Conservation (phyloP, 2,113 vertebrate genomes). For the Alligator sinensis region DNA sequence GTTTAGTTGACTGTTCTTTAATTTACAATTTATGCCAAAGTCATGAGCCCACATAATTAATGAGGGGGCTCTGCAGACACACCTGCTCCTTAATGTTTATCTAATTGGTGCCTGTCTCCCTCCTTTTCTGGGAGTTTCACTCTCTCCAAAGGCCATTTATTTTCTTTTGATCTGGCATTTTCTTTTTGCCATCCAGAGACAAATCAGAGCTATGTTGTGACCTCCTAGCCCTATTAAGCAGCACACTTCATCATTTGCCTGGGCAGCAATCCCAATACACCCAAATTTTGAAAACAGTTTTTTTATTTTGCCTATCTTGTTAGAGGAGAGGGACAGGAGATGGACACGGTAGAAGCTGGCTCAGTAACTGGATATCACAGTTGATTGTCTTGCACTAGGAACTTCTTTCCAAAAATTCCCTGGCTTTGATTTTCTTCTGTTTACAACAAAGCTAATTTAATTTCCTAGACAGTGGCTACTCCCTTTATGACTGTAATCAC, state of each 20-base stretch:
- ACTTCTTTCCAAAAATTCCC: background rate
- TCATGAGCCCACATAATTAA: constrained; percentile 49
- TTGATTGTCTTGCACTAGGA: background rate
- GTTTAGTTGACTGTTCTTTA: background rate
- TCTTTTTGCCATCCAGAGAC: background rate
- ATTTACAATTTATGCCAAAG: constrained; percentile 3
- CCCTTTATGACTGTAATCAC: constrained; percentile 53
- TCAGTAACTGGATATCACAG: background rate
- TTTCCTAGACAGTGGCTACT: constrained; percentile 44
- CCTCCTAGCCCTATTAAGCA: background rate
- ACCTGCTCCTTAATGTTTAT: constrained; percentile 62
- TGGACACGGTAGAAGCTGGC: background rate
- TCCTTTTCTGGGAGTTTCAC: background rate
- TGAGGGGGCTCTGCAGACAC: constrained; percentile 52
- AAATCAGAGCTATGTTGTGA: background rate
- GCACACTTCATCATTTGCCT: background rate
- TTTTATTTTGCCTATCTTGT: background rate
- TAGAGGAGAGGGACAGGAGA: background rate
- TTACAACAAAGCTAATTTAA: constrained; percentile 45
- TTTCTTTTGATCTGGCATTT: background rate
- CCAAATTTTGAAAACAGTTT: background rate
- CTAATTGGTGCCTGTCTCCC: constrained; percentile 44
- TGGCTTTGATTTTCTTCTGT: background rate
- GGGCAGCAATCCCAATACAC: accelerated
- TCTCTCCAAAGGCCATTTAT: background rate